phyloP scores from a whole-genome alignment of 2,888 invertebrate species.

The Cheilosia urbana region DNA sequence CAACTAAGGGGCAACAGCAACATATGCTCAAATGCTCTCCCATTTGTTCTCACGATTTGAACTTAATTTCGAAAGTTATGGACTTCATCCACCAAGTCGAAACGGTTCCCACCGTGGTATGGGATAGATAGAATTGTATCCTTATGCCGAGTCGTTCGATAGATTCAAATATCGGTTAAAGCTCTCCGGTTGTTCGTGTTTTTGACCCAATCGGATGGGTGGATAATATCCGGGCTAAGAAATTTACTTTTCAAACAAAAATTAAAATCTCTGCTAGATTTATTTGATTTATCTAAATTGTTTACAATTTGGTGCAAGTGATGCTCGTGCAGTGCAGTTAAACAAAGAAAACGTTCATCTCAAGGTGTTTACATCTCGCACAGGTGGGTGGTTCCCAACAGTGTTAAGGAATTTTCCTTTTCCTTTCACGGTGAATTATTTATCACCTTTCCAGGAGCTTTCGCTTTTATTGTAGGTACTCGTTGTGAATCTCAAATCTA shows the following conservation, averaged over 20 bases:
- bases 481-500: slow-evolving; percentile 51
- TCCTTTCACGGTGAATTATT: slow-evolving; percentile 50
- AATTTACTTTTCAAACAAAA: background rate
- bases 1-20: slow-evolving; percentile 32
- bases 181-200: slow-evolving; percentile 58
- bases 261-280: slow-evolving; percentile 3
- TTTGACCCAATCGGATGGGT: slow-evolving; percentile 55
- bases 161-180: slow-evolving; percentile 70
- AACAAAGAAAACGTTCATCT: slow-evolving; percentile 26
- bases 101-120: slow-evolving; percentile 35
- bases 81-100: slow-evolving; percentile 34
- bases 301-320: slow-evolving; percentile 37
- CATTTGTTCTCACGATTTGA: slow-evolving; percentile 34
- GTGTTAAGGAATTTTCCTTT: slow-evolving; percentile 27
- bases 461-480: slow-evolving; percentile 72
- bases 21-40: slow-evolving; percentile 39
- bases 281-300: slow-evolving; percentile 24
- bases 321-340: slow-evolving; percentile 36
- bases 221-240: slow-evolving; percentile 31
- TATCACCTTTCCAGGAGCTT: slow-evolving; percentile 59
- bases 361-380: slow-evolving; percentile 56
- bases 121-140: slow-evolving; percentile 56
- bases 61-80: slow-evolving; percentile 61
- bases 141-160: slow-evolving; percentile 46
- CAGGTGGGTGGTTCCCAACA: slow-evolving; percentile 63